Evolutionary conservation across 2,888 invertebrate genomes (phyloP).

Genomic region (Eurois occulta): DNA sequence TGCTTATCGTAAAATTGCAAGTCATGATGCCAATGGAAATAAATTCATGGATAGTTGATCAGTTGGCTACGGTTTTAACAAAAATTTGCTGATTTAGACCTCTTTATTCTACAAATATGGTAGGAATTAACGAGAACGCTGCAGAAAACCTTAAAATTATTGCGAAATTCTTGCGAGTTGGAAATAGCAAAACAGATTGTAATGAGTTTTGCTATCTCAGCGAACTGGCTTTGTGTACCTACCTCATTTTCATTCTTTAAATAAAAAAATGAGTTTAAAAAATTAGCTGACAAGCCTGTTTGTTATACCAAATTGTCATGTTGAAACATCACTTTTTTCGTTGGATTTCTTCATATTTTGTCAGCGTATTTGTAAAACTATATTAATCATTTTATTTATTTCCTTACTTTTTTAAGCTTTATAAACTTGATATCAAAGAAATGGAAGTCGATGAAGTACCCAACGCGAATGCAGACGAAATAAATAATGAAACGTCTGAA

Average conservation of each 20-base stretch:
- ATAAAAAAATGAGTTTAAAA: not conserved
- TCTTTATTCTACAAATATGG: not conserved
- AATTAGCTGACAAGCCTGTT: not conserved
- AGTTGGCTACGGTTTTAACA: not conserved
- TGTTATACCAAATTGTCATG: conserved; percentile 7
- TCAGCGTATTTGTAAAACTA: conserved; percentile 30
- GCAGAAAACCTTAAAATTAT: not conserved
- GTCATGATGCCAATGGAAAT: not conserved
- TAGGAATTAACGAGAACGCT: too few species aligned
- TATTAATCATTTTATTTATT: conserved; percentile 13
- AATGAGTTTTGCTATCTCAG: conserved; percentile 11
- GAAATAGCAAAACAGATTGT: not conserved
- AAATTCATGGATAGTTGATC: not conserved
- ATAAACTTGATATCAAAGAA: conserved; percentile 26
- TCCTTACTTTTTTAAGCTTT: conserved; percentile 24
- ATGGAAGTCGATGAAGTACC: conserved; percentile 48
- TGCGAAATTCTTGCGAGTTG: not conserved
- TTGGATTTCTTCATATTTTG: conserved; percentile 35
- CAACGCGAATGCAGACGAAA: conserved; percentile 6
- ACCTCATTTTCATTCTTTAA: too few species aligned
- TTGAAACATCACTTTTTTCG: conserved; percentile 11
- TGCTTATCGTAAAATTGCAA: not conserved
- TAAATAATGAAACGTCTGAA: conserved; percentile 12
- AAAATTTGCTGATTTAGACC: not conserved
- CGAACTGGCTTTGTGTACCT: not conserved